phyloP scores from a whole-genome alignment of 2,797 vertebrate genomes.

The Phoxinus dragarum region DNA sequence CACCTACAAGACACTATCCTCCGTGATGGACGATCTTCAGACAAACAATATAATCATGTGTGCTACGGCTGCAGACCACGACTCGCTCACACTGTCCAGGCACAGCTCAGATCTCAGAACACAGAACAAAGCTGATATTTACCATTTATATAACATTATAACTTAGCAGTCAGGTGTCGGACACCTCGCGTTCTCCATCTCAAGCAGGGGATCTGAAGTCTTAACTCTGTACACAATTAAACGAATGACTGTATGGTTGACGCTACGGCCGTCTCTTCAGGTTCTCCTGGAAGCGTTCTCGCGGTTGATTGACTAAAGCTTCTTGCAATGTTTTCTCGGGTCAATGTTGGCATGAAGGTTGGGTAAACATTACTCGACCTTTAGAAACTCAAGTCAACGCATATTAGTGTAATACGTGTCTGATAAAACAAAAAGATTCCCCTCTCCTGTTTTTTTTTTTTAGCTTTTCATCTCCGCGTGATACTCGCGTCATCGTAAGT shows the following conservation, averaged over 20 bases:
- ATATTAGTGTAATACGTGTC: constrained; percentile 49
- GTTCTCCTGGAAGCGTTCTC: neutral
- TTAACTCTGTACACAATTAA: neutral
- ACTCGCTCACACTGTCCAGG: constrained; percentile 3
- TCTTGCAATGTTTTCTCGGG: neutral
- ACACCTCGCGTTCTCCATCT: constrained; percentile 17
- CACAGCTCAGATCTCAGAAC: constrained; percentile 25
- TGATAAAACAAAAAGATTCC: constrained; percentile 45
- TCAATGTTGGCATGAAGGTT: constrained; percentile 9
- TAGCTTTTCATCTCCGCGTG: constrained; percentile 2
- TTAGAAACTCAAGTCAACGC: constrained; percentile 35
- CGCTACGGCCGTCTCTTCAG: neutral
- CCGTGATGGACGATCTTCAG: constrained; percentile 4
- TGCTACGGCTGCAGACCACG: constrained; percentile 6
- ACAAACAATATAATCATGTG: constrained; percentile 18
- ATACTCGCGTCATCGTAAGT: neutral
- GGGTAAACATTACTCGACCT: constrained; percentile 20
- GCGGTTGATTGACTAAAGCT: constrained; percentile 10
- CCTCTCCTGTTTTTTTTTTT: neutral
- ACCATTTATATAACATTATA: constrained; percentile 35
- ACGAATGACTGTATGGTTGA: neutral
- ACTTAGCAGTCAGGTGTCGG: constrained; percentile 13
- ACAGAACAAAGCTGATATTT: constrained; percentile 24
- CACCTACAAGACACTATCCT: constrained; percentile 39
- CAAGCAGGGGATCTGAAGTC: constrained; percentile 11